A percentile compares a stretch with the other conserved stretches of the same genome.
These are phyloP conservation scores for Drosophila demipolita DNA, from an alignment of 2,888 invertebrate species.

Conservation along the genomic window DNA sequence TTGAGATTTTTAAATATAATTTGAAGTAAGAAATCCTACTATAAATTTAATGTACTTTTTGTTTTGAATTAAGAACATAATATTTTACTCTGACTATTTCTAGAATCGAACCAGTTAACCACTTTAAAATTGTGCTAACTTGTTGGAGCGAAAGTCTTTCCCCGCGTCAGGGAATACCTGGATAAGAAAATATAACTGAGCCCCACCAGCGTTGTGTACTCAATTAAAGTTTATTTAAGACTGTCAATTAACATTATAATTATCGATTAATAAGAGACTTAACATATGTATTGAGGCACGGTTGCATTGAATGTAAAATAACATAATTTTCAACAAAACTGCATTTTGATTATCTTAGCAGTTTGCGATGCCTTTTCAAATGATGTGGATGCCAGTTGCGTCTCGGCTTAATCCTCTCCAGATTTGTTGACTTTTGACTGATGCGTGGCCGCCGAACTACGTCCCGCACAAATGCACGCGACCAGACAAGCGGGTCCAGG, in stretches of 20 bases:
- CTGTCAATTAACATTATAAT: too few species aligned
- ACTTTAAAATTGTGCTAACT: constrained; percentile 9
- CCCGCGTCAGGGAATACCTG: too few species aligned
- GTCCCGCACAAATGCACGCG: constrained; percentile 77
- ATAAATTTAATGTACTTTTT: too few species aligned
- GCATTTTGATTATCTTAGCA: constrained; percentile 39
- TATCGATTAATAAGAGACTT: too few species aligned
- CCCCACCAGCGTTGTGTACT: too few species aligned
- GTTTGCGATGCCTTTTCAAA: constrained; percentile 51
- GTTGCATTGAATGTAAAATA: background rate
- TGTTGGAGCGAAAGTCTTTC: background rate
- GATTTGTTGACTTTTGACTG: background rate
- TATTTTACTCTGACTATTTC: too few species aligned
- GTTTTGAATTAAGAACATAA: too few species aligned
- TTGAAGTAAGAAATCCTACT: too few species aligned
- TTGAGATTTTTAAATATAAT: too few species aligned
- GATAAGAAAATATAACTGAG: too few species aligned
- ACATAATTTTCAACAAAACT: constrained; percentile 27
- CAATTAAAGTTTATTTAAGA: too few species aligned
- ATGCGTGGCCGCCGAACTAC: constrained; percentile 71
- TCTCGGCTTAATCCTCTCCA: background rate
- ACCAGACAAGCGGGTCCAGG: constrained; percentile 82
- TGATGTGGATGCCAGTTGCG: constrained; percentile 7
- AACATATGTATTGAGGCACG: background rate
- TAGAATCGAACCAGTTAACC: constrained; percentile 6